These are phyloP conservation scores for Cyprichromis sp. DNA, from an alignment of 2,113 vertebrate genomes.

Conservation along the genomic window DNA sequence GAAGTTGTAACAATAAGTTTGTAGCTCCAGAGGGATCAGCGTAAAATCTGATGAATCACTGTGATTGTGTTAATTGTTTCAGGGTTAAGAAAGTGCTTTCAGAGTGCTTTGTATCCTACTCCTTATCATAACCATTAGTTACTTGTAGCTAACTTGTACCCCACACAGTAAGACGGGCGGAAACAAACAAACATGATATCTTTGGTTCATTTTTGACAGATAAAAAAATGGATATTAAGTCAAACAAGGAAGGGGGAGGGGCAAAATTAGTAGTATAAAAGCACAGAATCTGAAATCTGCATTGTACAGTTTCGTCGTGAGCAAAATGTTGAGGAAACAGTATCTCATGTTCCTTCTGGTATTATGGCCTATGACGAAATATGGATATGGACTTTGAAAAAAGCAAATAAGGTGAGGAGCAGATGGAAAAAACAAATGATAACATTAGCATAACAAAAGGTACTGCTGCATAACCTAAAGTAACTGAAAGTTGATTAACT, in stretches of 20 bases:
- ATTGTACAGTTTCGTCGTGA: rapidly evolving
- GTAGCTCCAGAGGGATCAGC: neutral
- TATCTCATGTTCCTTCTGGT: neutral
- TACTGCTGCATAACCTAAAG: neutral
- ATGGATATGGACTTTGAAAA: neutral
- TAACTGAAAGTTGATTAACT: neutral
- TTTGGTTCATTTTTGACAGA: neutral
- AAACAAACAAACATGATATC: neutral
- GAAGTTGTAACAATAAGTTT: neutral
- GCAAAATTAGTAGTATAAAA: neutral
- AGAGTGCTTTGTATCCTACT: neutral
- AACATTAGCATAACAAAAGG: neutral
- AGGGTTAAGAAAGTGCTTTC: neutral
- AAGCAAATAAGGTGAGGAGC: neutral
- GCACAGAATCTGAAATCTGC: neutral
- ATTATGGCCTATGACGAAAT: neutral
- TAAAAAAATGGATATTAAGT: neutral
- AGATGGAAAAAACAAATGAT: neutral
- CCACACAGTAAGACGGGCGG: neutral
- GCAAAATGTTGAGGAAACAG: neutral
- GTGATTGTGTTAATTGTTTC: neutral
- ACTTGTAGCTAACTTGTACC: neutral
- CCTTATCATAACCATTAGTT: neutral
- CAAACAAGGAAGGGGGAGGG: neutral
- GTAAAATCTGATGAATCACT: neutral